Conservation (phyloP, 1,140 invertebrate genomes). For the Notospermus geniculatus region DNA sequence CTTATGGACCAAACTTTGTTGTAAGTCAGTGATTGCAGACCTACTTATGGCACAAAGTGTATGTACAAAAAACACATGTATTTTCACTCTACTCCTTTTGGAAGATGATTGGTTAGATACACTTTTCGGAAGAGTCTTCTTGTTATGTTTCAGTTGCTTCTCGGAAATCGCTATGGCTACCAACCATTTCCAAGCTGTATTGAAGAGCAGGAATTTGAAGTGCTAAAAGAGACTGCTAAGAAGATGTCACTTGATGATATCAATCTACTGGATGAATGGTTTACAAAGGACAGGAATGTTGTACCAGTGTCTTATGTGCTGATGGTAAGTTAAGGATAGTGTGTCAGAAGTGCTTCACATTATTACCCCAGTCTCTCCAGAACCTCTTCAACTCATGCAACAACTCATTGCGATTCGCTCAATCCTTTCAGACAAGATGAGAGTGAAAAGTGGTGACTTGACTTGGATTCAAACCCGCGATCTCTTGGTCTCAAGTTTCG, state of each 20-base stretch:
- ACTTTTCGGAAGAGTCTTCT: too few species aligned
- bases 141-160: constrained; percentile 34
- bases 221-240: constrained; percentile 25
- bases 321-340: constrained; percentile 58
- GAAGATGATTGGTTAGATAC: too few species aligned
- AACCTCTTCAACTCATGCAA: too few species aligned
- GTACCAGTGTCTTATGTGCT: constrained; percentile 83
- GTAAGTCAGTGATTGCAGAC: constrained; percentile 28
- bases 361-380: too few species aligned
- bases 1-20: constrained; percentile 53
- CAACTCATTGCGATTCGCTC: too few species aligned
- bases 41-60: not conserved
- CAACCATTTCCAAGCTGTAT: constrained; percentile 40
- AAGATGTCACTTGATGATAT: constrained; percentile 60
- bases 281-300: constrained; percentile 90
- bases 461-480: too few species aligned
- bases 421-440: too few species aligned
- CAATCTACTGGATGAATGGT: constrained; percentile 85
- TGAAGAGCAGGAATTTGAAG: constrained; percentile 31
- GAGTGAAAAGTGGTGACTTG: too few species aligned
- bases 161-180: constrained; percentile 49
- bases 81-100: too few species aligned
- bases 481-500: too few species aligned
- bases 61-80: not conserved
- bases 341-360: too few species aligned